phyloP scores from a whole-genome alignment of 2,888 invertebrate genomes.

The Tenthredo notha region DNA sequence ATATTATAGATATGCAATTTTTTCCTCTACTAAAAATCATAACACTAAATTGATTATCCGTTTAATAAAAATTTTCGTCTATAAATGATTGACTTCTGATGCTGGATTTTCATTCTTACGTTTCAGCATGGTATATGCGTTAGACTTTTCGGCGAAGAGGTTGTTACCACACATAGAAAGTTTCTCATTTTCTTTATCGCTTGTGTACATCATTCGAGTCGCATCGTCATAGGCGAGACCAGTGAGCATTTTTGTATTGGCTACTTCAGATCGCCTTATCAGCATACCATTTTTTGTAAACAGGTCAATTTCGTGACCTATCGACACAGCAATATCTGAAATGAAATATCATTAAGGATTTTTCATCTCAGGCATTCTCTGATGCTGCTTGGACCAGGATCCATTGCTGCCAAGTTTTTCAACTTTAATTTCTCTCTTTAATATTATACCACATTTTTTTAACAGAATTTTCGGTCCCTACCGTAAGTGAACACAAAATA shows the following conservation, averaged over 20 bases:
- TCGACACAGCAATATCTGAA: neutral
- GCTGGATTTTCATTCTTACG: slow-evolving; percentile 64
- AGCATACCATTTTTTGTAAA: neutral
- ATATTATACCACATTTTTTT: too few species aligned
- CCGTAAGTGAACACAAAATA: too few species aligned
- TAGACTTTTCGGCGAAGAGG: neutral
- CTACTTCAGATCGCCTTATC: neutral
- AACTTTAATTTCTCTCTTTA: too few species aligned
- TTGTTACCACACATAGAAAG: neutral
- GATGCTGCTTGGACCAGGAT: neutral
- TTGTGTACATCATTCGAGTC: neutral
- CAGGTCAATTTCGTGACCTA: neutral
- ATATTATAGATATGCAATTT: too few species aligned
- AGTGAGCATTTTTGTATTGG: neutral
- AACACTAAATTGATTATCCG: too few species aligned
- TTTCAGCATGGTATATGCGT: slow-evolving; percentile 63
- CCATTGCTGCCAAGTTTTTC: too few species aligned
- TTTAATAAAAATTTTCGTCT: neutral
- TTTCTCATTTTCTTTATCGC: neutral
- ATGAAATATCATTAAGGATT: neutral
- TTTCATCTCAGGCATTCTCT: neutral
- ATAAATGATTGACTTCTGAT: neutral
- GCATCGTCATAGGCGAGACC: neutral
- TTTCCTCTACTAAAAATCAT: neutral
- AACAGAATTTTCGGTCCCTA: too few species aligned